Evolutionary conservation across 2,797 vertebrate genomes (phyloP).

Genomic region (Coilia nasus): DNA sequence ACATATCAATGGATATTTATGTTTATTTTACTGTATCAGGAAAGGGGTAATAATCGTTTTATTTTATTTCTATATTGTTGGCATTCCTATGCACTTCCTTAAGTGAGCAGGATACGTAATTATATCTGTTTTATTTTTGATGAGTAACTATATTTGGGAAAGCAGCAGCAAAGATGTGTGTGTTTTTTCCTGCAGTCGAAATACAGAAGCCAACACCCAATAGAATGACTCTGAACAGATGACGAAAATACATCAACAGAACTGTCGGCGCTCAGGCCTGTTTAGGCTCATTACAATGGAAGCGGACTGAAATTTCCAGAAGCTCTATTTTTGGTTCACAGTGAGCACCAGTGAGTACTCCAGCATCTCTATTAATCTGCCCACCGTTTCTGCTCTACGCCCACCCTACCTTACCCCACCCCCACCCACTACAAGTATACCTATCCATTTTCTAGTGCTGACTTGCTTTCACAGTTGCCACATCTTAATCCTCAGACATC

Average conservation of each 20-base stretch:
- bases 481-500: slow-evolving; percentile 27
- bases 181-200: background rate
- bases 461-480: background rate
- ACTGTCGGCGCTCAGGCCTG: background rate
- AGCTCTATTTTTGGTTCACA: slow-evolving; percentile 19
- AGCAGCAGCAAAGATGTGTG: background rate
- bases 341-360: background rate
- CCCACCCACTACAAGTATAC: background rate
- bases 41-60: background rate
- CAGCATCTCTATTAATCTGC: slow-evolving; percentile 5
- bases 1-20: background rate
- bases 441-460: background rate
- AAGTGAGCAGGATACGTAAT: too few relatives aligned
- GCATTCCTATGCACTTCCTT: background rate
- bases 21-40: background rate
- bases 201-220: background rate
- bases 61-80: background rate
- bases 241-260: background rate
- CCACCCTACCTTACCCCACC: background rate
- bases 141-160: background rate
- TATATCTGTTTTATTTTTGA: too few relatives aligned
- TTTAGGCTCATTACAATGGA: background rate
- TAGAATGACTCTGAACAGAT: background rate
- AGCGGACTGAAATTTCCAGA: background rate
- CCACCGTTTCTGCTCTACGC: too few relatives aligned